Percentiles rank a stretch among this genome's conserved stretches.
These are phyloP conservation scores for Perca fluviatilis DNA, from an alignment of 2,113 vertebrate genomes.

Conservation along the genomic window DNA sequence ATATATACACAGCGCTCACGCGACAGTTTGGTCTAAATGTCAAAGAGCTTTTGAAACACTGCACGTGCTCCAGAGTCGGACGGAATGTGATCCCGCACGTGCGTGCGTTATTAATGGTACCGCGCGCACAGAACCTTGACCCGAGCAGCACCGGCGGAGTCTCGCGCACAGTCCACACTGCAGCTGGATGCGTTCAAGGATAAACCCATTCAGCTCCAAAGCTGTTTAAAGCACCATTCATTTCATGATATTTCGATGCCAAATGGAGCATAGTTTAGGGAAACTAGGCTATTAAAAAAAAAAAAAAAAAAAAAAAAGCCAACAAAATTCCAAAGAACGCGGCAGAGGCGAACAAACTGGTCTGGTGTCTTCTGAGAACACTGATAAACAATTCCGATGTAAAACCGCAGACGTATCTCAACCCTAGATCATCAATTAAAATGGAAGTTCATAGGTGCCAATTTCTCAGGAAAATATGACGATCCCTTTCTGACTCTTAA, in stretches of 20 bases:
- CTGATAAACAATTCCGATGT: neutral
- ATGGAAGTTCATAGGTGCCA: neutral
- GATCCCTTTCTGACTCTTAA: neutral
- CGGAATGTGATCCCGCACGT: conserved; percentile 66
- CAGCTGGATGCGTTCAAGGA: too few relatives aligned
- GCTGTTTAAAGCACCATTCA: neutral
- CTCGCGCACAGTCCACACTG: neutral
- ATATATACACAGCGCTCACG: neutral
- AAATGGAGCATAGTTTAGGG: neutral
- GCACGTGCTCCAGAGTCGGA: conserved; percentile 58
- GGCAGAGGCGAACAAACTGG: neutral
- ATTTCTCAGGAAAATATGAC: neutral
- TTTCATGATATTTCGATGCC: neutral
- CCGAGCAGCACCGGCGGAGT: conserved; percentile 1
- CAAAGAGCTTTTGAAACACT: conserved; percentile 9
- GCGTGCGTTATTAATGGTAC: conserved; percentile 32
- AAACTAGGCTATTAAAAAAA: too few relatives aligned
- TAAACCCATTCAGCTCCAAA: neutral
- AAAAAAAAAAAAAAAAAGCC: neutral
- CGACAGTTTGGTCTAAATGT: conserved; percentile 2
- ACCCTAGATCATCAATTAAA: neutral
- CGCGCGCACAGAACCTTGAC: conserved; percentile 35
- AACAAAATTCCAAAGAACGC: neutral
- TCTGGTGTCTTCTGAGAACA: neutral
- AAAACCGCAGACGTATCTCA: neutral